phyloP scores from a whole-genome alignment of 2,888 invertebrate species.

The Allacma fusca region DNA sequence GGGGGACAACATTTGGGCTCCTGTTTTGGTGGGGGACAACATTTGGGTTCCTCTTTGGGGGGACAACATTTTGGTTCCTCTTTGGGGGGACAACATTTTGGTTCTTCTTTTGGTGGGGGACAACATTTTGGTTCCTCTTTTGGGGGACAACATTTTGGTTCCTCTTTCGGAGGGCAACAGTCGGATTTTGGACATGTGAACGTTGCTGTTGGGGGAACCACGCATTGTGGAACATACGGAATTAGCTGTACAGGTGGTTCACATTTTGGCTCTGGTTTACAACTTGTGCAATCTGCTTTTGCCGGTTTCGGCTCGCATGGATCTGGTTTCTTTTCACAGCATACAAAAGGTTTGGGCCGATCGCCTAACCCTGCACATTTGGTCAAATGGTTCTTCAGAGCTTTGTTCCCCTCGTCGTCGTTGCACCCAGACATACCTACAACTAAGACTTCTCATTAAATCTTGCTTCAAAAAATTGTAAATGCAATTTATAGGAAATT shows the following conservation, averaged over 20 bases:
- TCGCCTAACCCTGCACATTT: constrained; percentile 3
- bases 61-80: too few species aligned
- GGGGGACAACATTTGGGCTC: too few species aligned
- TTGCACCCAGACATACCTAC: not conserved
- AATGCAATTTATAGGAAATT: too few species aligned
- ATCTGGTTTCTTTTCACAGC: not conserved
- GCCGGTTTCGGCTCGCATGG: not conserved
- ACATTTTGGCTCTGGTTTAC: constrained; percentile 3
- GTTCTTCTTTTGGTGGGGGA: not conserved
- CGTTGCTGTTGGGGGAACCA: not conserved
- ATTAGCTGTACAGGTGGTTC: not conserved
- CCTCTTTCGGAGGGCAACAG: constrained; percentile 4
- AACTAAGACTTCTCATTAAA: too few species aligned
- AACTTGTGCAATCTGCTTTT: not conserved
- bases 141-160: constrained; percentile 9
- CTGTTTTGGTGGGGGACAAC: not conserved
- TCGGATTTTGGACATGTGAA: not conserved
- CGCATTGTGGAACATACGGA: not conserved
- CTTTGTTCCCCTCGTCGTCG: not conserved
- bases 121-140: not conserved
- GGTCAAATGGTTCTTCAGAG: not conserved
- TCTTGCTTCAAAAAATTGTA: too few species aligned
- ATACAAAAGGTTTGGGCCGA: not conserved
- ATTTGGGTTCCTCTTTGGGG: too few species aligned
- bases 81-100: too few species aligned